These are phyloP conservation scores for Gila orcuttii DNA, from an alignment of 2,113 vertebrate species.

Conservation along the genomic window DNA sequence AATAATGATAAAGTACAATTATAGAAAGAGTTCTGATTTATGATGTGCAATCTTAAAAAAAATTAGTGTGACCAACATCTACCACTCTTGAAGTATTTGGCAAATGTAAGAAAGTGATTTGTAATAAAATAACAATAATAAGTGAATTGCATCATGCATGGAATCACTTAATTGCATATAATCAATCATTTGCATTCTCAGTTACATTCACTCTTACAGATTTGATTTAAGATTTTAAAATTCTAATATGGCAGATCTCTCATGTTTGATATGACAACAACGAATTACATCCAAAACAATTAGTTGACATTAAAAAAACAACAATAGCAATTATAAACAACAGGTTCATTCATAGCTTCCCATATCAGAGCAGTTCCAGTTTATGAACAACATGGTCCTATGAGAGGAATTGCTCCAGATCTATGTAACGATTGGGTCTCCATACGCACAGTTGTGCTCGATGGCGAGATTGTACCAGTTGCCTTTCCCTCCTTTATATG, in stretches of 20 bases:
- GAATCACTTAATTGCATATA: background rate
- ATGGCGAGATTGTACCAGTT: constrained; percentile 81
- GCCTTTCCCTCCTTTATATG: constrained; percentile 80
- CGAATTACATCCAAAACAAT: background rate
- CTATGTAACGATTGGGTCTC: constrained; percentile 74
- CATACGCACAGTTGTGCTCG: constrained; percentile 78
- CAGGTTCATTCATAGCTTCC: background rate
- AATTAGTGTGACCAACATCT: background rate
- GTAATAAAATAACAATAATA: background rate
- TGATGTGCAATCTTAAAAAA: background rate
- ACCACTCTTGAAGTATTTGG: background rate
- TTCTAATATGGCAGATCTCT: background rate
- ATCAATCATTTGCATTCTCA: background rate
- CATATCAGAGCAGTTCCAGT: background rate
- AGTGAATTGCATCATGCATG: too few relatives aligned
- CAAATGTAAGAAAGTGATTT: background rate
- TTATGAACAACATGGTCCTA: background rate
- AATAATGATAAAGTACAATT: background rate
- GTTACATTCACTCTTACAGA: background rate
- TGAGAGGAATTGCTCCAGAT: background rate
- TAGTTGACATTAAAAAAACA: background rate
- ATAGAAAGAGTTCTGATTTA: background rate
- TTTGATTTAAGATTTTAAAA: background rate
- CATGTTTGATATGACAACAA: background rate
- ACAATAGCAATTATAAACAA: background rate